Evolutionary conservation across 2,888 invertebrate species (phyloP), one percentile per base, ranked within the genome.

Genomic region (Agonum fuliginosum): DNA sequence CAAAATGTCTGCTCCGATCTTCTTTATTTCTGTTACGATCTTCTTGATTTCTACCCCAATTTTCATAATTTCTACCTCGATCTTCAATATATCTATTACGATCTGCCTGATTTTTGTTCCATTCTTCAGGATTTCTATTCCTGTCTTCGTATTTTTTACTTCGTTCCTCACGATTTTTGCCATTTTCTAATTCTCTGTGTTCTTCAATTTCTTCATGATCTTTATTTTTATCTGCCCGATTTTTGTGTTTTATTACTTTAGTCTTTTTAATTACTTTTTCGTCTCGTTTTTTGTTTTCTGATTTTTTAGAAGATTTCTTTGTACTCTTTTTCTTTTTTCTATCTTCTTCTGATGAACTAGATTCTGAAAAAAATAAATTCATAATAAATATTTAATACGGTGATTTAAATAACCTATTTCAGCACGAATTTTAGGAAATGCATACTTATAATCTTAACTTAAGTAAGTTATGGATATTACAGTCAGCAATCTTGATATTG

Each of bases 261-360:
- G 20, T 19, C 27, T 73, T 72, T 65, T 46, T 78, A 37, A 12
- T 69, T 48, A 6, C 65, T 46, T 74, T 67, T 77, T 78, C 75
- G 65, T 76, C 14, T 62, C 62, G 30, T 24, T 41, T 76, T 78
- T 73, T 62, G 73, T 54, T 24, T 65, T 34, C 71, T 34, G 79
- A 48, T 62, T 82, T 80, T 81, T 80, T 81, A 70, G 79, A 78
- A 17, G 79, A 48, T 62, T 82, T 80, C 81, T 80, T 81, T 72
- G 79, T 79, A 17, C 62, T 75, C 72, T 78, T 78, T 22, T 79
- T 78, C 74, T 81, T 82, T 37, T 58, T 79, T 17, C 79, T 48
- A 43, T 79, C 79, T 2, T 82, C 82, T 48, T 83, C 83, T 34
- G 83, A 84, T 8, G 84, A 84, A 78, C 81, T 81, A 14, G 82